Percentiles rank a stretch among this genome's conserved stretches.
These are phyloP conservation scores for Pogonophryne albipinna DNA, from an alignment of 2,797 vertebrate species.

Conservation along the genomic window DNA sequence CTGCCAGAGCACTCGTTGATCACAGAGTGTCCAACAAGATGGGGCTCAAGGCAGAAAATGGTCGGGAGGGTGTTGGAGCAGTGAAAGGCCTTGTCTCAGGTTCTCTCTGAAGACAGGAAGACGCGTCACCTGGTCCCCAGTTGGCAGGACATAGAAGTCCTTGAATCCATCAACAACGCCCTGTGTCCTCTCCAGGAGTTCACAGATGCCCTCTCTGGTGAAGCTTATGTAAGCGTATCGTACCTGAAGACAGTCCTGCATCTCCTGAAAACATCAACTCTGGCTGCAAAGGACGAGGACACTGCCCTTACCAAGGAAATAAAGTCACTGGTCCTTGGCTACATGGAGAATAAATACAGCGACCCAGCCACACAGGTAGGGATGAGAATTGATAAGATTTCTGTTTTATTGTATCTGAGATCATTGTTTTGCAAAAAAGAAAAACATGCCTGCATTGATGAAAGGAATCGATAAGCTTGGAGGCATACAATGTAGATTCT, in stretches of 20 bases:
- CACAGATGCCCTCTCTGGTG: conserved; percentile 34
- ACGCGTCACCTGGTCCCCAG: conserved; percentile 19
- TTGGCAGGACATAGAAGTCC: conserved; percentile 16
- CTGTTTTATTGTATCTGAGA: no score
- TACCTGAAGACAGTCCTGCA: neutral
- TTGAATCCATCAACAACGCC: conserved; percentile 23
- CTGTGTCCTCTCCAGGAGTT: conserved; percentile 21
- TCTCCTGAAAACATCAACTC: neutral
- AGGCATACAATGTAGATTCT: no score
- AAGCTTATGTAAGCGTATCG: neutral
- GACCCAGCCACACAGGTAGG: conserved; percentile 5
- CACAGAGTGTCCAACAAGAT: conserved; percentile 29
- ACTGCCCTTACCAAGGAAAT: conserved; percentile 27
- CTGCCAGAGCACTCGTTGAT: conserved; percentile 15
- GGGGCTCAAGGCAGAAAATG: conserved; percentile 29
- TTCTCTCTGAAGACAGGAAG: conserved; percentile 33
- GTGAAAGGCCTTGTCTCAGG: conserved; percentile 31
- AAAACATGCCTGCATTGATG: no score
- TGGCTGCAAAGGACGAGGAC: neutral
- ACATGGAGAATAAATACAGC: conserved; percentile 38
- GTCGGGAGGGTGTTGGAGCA: conserved; percentile 28
- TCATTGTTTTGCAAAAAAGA: no score
- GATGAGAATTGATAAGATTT: no score
- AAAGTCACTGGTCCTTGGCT: conserved; percentile 29
- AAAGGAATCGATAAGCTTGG: no score